These are phyloP conservation scores for Nothocercus nigrocapillus DNA, from an alignment of 2,113 vertebrate genomes.

Conservation along the genomic window DNA sequence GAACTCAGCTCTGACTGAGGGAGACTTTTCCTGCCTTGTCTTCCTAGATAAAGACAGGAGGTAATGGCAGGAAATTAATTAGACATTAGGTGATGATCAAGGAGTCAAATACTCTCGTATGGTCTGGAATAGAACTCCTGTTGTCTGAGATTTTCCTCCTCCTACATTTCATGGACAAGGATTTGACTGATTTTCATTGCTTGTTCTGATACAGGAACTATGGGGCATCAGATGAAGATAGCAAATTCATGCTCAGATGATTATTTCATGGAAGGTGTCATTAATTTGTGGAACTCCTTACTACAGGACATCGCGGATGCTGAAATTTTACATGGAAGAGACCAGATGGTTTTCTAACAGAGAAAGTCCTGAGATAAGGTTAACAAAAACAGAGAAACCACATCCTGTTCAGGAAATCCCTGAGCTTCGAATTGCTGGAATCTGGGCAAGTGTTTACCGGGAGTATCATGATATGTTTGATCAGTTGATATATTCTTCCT, in stretches of 20 bases:
- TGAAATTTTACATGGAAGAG: neutral
- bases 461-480: neutral
- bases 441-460: neutral
- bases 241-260: neutral
- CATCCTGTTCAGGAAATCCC: neutral
- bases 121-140: neutral
- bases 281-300: neutral
- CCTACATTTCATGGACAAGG: neutral
- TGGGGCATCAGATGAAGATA: too few relatives aligned
- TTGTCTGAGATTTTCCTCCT: neutral
- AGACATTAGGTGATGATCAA: neutral
- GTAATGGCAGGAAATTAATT: neutral
- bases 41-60: neutral
- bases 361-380: too few relatives aligned
- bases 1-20: neutral
- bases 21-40: neutral
- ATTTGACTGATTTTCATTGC: neutral
- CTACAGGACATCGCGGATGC: neutral
- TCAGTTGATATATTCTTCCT: neutral
- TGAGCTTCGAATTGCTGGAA: neutral
- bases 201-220: neutral
- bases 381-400: neutral
- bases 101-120: neutral
- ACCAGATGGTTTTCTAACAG: neutral
- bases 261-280: neutral